A percentile compares a stretch with the other conserved stretches of the same genome.
Evolutionary conservation across 1,140 invertebrate genomes (phyloP).

Genomic region (Eupeodes corollae): DNA sequence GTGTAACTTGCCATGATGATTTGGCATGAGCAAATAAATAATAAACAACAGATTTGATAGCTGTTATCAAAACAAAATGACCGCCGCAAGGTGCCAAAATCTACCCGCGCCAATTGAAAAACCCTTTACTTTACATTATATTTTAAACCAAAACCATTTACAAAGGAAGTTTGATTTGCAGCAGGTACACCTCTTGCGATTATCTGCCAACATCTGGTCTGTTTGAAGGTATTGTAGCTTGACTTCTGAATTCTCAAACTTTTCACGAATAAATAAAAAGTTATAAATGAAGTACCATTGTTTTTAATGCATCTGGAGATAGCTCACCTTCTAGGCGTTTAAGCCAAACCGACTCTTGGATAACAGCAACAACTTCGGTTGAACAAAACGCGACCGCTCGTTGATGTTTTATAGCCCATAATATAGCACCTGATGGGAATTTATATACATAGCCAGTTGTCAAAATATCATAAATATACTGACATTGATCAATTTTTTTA

Average conservation of each 20-base stretch:
- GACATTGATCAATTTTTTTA: conserved; percentile 4
- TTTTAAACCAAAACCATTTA: too few species aligned
- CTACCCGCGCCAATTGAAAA: too few species aligned
- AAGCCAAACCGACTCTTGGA: conserved; percentile 11
- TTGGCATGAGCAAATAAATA: too few species aligned
- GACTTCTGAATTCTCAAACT: conserved; percentile 5
- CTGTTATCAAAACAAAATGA: too few species aligned
- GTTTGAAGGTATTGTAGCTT: conserved; percentile 13
- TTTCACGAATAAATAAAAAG: conserved; percentile 15
- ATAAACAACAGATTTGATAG: too few species aligned
- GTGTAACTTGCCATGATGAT: too few species aligned
- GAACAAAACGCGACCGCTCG: conserved; percentile 19
- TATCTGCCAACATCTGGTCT: conserved; percentile 15
- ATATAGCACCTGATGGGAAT: conserved; percentile 12
- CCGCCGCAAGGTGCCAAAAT: too few species aligned
- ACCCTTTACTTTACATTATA: too few species aligned
- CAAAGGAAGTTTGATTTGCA: too few species aligned
- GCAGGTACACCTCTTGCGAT: conserved; percentile 13
- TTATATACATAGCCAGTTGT: too few species aligned
- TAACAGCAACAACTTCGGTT: conserved; percentile 17
- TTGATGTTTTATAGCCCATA: conserved; percentile 28
- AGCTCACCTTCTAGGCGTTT: conserved; percentile 2
- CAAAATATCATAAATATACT: conserved; percentile 9
- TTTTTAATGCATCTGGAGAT: not conserved
- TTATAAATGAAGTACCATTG: conserved; percentile 6